Base-by-base conservation (phyloP, 2,888 invertebrate genomes). In the Parnassius apollo region DNA sequence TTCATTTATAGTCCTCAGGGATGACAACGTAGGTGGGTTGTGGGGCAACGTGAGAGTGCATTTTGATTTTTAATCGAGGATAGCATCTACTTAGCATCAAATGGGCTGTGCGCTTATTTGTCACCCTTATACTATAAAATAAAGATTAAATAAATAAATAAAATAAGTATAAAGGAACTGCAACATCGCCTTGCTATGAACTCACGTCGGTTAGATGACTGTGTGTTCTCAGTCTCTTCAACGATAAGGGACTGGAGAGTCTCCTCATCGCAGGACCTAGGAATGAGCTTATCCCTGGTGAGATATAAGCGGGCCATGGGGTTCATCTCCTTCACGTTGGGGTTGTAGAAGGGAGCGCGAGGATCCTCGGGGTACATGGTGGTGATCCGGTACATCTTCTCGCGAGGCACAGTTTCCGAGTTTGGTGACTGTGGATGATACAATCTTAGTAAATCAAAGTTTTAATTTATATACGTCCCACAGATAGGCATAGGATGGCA, bases 321-420 rank as follows among this genome's bases (percentile, higher is more conserved):
- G 48, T 94, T 93, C 93, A 99, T 96, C 60, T 93, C 93, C 25
- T 82, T 75, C 2, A 92, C 91, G 2, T 92, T 85, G 0, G 95
- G 94, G 79, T 96, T 95, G 86, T 97, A 98, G 87, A 99, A 99
- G 0, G 99, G 99, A 0, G 98, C 96, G 65, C 96, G 93, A 0
- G 96, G 96, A 89, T 98, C 97, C 84, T 97, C 96, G 0, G 98
- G 98, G 83, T 96, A 97, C 85, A 94, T 96, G 2, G 96, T 95
- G 0, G 98, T 98, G 74, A 99, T 98, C 65, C 94, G 94, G 75
- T 94, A 95, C 92, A 99, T 98, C 70, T 94, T 93, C 82, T 98
- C 97, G 64, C 95, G 95, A 0, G 97, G 97, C 9, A 91, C 88
- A 0, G 96, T 95, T 75, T 96, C 96, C 0, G 94, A 81, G 81